phyloP scores from a whole-genome alignment of 2,888 invertebrate species.

The Hedya salicella region DNA sequence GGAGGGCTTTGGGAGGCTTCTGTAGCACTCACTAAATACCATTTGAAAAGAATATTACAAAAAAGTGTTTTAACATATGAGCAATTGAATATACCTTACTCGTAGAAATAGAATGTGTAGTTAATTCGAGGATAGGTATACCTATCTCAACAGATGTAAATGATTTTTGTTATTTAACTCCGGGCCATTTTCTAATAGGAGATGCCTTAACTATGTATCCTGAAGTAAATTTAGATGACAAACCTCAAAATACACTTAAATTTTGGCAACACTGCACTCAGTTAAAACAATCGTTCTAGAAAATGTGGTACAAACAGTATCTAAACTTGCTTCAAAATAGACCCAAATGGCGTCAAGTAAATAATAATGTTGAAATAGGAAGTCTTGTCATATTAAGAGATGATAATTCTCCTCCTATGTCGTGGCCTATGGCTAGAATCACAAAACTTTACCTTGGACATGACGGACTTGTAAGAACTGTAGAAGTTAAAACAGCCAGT shows the following conservation, averaged over 20 bases:
- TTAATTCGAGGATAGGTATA: conserved; percentile 50
- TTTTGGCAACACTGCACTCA: conserved; percentile 29
- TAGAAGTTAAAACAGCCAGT: conserved; percentile 39
- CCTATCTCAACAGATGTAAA: conserved; percentile 48
- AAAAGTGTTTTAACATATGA: conserved; percentile 46
- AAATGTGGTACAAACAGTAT: conserved; percentile 35
- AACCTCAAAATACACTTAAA: conserved; percentile 17
- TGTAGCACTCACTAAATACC: conserved; percentile 50
- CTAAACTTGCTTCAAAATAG: conserved; percentile 36
- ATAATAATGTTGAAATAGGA: conserved; percentile 30
- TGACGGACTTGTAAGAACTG: conserved; percentile 38
- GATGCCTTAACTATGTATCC: conserved; percentile 41
- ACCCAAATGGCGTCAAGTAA: conserved; percentile 32
- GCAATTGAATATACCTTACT: conserved; percentile 49
- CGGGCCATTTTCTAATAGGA: conserved; percentile 57
- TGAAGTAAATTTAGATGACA: conserved; percentile 41
- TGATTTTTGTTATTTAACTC: conserved; percentile 50
- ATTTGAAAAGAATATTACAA: conserved; percentile 48
- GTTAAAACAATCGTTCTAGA: conserved; percentile 13
- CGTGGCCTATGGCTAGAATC: conserved; percentile 44
- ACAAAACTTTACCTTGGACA: conserved; percentile 34
- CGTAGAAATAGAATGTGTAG: conserved; percentile 47
- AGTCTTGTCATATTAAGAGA: conserved; percentile 41
- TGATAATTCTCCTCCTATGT: conserved; percentile 20
- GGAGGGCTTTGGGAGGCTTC: conserved; percentile 54